Conservation (phyloP, 2,113 vertebrate genomes). For the Pomatorhinus ruficollis region DNA sequence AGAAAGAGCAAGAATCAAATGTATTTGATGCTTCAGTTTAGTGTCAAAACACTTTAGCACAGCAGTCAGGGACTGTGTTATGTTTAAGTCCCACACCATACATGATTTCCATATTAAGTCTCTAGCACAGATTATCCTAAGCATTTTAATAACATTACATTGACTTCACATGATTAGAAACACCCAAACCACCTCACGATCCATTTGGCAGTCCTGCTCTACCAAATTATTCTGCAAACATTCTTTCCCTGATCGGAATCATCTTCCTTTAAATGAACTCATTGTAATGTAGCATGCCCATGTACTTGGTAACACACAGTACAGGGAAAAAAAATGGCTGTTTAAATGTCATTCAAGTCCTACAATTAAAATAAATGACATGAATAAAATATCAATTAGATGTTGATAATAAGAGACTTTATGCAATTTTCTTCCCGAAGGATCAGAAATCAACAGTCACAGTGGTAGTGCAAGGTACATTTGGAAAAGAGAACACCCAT, state of each 20-base stretch:
- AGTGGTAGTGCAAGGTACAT: background rate
- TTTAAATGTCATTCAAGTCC: background rate
- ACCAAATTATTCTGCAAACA: background rate
- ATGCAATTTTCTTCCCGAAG: background rate
- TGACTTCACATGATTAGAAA: background rate
- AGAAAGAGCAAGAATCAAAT: background rate
- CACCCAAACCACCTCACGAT: background rate
- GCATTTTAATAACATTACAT: background rate
- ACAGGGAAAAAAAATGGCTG: background rate
- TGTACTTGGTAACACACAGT: background rate
- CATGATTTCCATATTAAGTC: background rate
- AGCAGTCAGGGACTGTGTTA: background rate
- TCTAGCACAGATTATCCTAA: background rate
- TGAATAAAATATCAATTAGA: conserved; percentile 33
- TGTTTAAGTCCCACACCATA: background rate
- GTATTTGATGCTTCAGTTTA: background rate
- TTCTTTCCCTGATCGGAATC: background rate
- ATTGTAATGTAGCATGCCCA: background rate
- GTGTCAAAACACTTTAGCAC: background rate
- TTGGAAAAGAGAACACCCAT: background rate
- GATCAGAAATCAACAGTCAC: background rate
- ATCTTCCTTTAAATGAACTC: background rate
- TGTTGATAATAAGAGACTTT: background rate
- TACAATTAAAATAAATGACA: background rate
- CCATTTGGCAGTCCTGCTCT: background rate